Evolutionary conservation across 2,797 vertebrate species (phyloP), one percentile per base, ranked within the genome.

Genomic region (Ciconia nigra): DNA sequence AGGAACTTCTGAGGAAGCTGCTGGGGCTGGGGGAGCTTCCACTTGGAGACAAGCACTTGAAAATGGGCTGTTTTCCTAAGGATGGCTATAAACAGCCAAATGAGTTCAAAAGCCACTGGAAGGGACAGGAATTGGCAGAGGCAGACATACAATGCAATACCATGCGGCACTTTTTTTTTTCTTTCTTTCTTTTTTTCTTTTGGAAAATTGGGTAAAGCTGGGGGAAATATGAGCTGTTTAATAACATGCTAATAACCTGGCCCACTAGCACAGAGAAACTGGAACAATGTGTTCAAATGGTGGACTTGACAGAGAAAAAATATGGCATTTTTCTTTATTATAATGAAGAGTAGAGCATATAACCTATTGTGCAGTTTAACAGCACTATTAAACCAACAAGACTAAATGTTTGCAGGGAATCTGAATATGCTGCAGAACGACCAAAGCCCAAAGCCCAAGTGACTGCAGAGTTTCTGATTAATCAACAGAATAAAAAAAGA

Each of bases 11-110:
- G 17, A 35, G 57, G 70, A 87, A 70, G 25, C 24, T 63, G 29
- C 44, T 77, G 85, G 58, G 59, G 26, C 33, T 39, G 61, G n/a
- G 8, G 21, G 13, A 65, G 17, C 52, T 78, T 37, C 58, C 22
- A 2, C 16, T 19, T 25, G 29, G 44, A 83, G 77, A 44, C 18
- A 46, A 57, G 31, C 13, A 15, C 42, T 52, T 44, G 46, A 28
- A 72, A 65, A 85, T 9, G 25, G 26, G 25, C 7, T 31, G 13
- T 33, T 72, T 39, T 63, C 72, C 71, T 22, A 11, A 76, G 71
- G 46, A 26, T 54, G 0, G 0, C 37, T 28, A 0, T 9, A 13
- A 57, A 69, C 10, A 87, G 11, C 21, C 55, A 65, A 18, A 28
- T 0, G 1, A 58, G 46, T 41, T 39, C n/a, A 35, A 77, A 65